These are phyloP conservation scores for Nephrotoma flavescens DNA, from an alignment of 2,888 invertebrate species.

Conservation along the genomic window DNA sequence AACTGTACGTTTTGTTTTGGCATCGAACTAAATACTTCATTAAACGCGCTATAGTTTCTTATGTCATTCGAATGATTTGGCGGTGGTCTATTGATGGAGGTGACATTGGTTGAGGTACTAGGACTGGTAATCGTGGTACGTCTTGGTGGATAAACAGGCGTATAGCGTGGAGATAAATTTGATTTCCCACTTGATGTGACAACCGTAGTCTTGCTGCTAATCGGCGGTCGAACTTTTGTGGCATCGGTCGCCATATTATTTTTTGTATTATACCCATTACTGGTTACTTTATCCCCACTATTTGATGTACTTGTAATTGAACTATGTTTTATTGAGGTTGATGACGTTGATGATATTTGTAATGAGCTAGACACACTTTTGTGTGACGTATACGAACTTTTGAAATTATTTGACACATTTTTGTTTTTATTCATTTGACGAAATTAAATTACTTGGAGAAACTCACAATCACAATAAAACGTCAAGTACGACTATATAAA, in stretches of 20 bases:
- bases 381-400: not conserved
- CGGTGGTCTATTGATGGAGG: not conserved
- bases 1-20: not conserved
- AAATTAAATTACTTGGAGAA: not conserved
- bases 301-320: not conserved
- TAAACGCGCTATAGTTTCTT: not conserved
- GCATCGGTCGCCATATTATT: not conserved
- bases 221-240: not conserved
- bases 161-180: not conserved
- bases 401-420: not conserved
- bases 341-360: not conserved
- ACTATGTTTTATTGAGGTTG: not conserved
- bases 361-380: not conserved
- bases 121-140: not conserved
- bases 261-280: not conserved
- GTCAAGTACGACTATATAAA: not conserved
- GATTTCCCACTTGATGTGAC: not conserved
- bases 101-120: not conserved
- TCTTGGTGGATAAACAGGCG: not conserved
- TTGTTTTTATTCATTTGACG: not conserved
- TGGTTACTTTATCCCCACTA: not conserved
- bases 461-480: not conserved
- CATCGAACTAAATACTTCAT: not conserved
- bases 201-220: not conserved
- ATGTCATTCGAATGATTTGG: not conserved